Conservation (phyloP, 2,888 invertebrate species). For the Phyllotreta striolata region DNA sequence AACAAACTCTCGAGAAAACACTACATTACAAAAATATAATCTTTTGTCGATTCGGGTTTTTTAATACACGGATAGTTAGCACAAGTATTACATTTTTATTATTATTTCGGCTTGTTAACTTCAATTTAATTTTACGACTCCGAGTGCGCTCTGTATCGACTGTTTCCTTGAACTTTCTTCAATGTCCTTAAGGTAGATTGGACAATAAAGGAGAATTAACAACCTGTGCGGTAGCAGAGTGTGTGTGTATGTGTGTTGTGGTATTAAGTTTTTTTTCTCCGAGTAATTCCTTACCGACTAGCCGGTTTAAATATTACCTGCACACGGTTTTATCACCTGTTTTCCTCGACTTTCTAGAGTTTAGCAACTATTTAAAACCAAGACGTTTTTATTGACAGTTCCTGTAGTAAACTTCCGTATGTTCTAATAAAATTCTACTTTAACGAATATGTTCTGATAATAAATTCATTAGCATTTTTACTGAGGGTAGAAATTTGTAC, state of each 20-base stretch:
- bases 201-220: constrained; percentile 25
- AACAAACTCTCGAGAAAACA: neutral
- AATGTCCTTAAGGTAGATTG: constrained; percentile 23
- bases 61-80: too few species aligned
- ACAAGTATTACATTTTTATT: too few species aligned
- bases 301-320: constrained; percentile 12
- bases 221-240: constrained; percentile 15
- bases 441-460: too few species aligned
- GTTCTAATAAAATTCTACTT: too few species aligned
- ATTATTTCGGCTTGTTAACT: too few species aligned
- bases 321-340: constrained; percentile 9
- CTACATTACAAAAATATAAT: too few species aligned
- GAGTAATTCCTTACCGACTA: constrained; percentile 16
- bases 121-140: too few species aligned
- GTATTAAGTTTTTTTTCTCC: constrained; percentile 9
- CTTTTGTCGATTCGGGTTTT: too few species aligned
- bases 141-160: neutral
- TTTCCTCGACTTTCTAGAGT: constrained; percentile 13
- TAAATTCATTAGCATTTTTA: too few species aligned
- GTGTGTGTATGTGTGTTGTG: constrained; percentile 13
- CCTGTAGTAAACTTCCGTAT: too few species aligned
- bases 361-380: constrained; percentile 19
- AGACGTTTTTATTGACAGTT: constrained; percentile 18
- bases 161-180: constrained; percentile 11
- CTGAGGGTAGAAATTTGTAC: too few species aligned